Conservation (phyloP, 1,140 invertebrate species). For the Drosophila varians region DNA sequence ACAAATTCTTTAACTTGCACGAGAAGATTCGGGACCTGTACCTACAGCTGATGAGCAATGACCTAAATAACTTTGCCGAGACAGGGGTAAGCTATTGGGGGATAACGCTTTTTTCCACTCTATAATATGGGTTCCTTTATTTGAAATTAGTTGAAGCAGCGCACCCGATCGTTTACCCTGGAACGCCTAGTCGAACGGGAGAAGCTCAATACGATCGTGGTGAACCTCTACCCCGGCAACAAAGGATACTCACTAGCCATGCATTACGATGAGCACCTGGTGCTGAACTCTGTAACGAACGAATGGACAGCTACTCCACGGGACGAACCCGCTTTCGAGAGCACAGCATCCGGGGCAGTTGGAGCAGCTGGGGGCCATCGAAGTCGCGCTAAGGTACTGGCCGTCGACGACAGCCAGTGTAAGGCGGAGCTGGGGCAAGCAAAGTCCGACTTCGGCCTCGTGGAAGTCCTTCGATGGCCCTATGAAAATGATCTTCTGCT, state of each 20-base stretch:
- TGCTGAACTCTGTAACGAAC: constrained; percentile 63
- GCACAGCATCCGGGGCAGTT: background rate
- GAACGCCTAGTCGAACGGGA: constrained; percentile 93
- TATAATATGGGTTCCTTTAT: background rate
- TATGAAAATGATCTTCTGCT: constrained; percentile 91
- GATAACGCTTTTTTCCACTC: background rate
- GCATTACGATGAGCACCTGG: constrained; percentile 84
- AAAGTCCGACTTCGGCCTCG: constrained; percentile 85
- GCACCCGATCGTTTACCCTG: constrained; percentile 88
- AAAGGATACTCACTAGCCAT: constrained; percentile 95
- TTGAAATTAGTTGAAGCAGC: constrained; percentile 65
- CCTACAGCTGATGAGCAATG: constrained; percentile 73
- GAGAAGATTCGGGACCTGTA: constrained; percentile 86
- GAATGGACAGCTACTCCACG: constrained; percentile 46
- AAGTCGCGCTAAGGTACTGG: constrained; percentile 49
- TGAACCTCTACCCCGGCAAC: constrained; percentile 95
- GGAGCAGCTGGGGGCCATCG: constrained; percentile 20
- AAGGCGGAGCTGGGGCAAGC: constrained; percentile 22
- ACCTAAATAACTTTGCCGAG: constrained; percentile 74
- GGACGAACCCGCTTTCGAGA: constrained; percentile 26
- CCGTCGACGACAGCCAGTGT: constrained; percentile 26
- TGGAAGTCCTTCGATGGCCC: constrained; percentile 90
- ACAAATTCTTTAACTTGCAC: constrained; percentile 85
- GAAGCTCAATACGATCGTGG: constrained; percentile 93
- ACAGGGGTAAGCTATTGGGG: constrained; percentile 66